Base-by-base conservation (phyloP, 2,888 invertebrate genomes). In the Urechis unicinctus region DNA sequence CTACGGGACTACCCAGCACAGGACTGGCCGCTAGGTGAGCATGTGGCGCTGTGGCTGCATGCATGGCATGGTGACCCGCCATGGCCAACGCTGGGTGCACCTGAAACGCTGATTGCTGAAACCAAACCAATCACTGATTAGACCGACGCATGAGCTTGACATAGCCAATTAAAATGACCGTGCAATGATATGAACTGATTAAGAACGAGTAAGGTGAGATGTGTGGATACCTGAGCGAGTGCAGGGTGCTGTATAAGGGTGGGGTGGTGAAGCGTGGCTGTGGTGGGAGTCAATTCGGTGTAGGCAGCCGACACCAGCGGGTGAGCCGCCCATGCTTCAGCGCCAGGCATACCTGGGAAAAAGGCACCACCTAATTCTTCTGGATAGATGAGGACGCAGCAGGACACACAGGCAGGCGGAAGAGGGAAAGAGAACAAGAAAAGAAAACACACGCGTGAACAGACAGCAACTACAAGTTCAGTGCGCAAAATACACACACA, bases 311-410 rank as follows among this genome's bases (percentile, higher is more conserved):
- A 88, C 58, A 73, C 88, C 53, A 75, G 70, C 77, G 88, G 89
- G 58, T 75, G 73, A 77, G 88, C 88, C 44, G 81, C 77, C 78
- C 88, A 88, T 41, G 81, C 78, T 94, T 94, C 95, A 79, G 94
- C 83, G 82, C 95, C 94, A 60, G 91, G 91, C 68, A 88, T 91
- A 66, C 89, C 88, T 69, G 93, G 91, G 85, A 94, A 92, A 86
- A 95, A 93, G 72, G 93, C 92, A 73, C 72, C 70, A 60, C 90
- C 88, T 85, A 95, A 83, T 84, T 94, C 94, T 69, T 79, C 80
- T 79, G 75, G 36, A 13, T 36, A 13, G 9, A 17, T 36, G 9
- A 17, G 17, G n/a, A n/a, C n/a, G n/a, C n/a, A n/a, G n/a, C n/a
- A n/a, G n/a, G n/a, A n/a, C n/a, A n/a, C n/a, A n/a, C n/a, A n/a